Base-by-base conservation (phyloP, 2,888 invertebrate genomes). In the Metalampra italica region DNA sequence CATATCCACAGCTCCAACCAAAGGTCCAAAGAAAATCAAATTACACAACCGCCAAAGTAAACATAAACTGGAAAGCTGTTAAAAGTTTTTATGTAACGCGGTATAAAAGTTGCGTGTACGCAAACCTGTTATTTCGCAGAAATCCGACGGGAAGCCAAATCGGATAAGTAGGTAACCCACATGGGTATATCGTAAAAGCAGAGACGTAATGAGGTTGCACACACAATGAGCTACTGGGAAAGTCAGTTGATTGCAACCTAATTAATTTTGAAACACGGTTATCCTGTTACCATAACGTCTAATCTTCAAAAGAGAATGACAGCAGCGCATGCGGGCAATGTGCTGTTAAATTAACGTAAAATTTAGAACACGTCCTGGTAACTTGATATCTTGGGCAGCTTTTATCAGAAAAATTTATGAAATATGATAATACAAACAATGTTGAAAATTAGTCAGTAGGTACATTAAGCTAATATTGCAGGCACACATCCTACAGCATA, bases 201-300 rank as follows among this genome's bases (percentile, higher is more conserved):
- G 55, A 50, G 55, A 50, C 49, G 49, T 51, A 71, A 60, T 57
- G 62, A 71, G 79, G 75, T 78, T 73, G 64, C 55, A 62, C 73
- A 76, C 78, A 83, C 77, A 78, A 57, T 57, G 69, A 58, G 56
- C 64, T 77, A 71, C 71, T 45, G 55, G 60, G 71, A 74, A 78
- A 70, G 46, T 48, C 48, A 57, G 63, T 60, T 60, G 49, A 32
- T 30, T 22, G 56, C 66, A 78, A 77, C 80, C 82, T 62, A 71
- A 79, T 78, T 78, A 69, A 49, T 53, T 42, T 59, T 43, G 56
- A 62, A 80, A 83, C 78, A 78, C 82, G 86, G 87, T 85, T 77
- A 80, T 72, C 69, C 64, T 64, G 62, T 67, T 66, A 62, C 65
- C 56, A 55, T 59, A 57, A 53, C 43, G 47, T 49, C 40, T 41